Evolutionary conservation across 2,797 vertebrate species (phyloP).

Genomic region (Petrocephalus schoutedeni): DNA sequence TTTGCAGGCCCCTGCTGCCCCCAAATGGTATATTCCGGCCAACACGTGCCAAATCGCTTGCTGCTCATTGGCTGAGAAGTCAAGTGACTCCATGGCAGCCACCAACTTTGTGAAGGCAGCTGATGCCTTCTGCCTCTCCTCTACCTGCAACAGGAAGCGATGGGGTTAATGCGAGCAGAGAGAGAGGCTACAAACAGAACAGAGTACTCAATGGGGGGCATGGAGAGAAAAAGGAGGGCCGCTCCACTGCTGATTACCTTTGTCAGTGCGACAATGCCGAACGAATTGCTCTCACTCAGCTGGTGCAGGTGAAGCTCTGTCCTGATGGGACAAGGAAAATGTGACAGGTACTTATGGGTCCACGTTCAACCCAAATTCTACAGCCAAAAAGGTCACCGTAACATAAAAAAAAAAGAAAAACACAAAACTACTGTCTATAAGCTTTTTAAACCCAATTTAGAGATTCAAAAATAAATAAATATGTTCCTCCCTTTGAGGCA

Average conservation of each 20-base stretch:
- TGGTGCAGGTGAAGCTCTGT: constrained; percentile 81
- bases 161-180: not conserved
- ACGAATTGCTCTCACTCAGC: constrained; percentile 65
- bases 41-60: constrained; percentile 78
- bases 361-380: not conserved
- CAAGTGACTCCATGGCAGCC: constrained; percentile 77
- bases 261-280: constrained; percentile 70
- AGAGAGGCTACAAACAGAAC: not conserved
- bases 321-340: constrained; percentile 50
- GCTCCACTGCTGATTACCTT: constrained; percentile 62
- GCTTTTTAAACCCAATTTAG: not conserved
- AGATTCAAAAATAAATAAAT: not conserved
- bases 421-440: not conserved
- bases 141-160: constrained; percentile 59
- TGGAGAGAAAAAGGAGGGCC: not conserved
- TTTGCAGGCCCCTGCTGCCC: constrained; percentile 82
- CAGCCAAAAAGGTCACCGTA: not conserved
- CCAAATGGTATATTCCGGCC: constrained; percentile 86
- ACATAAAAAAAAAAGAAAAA: not conserved
- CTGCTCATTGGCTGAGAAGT: constrained; percentile 70
- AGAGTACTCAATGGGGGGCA: not conserved
- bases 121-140: constrained; percentile 80
- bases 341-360: not conserved
- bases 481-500: not conserved
- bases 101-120: constrained; percentile 72